phyloP scores from a whole-genome alignment of 2,888 invertebrate genomes.

The Neoscelio sp. region DNA sequence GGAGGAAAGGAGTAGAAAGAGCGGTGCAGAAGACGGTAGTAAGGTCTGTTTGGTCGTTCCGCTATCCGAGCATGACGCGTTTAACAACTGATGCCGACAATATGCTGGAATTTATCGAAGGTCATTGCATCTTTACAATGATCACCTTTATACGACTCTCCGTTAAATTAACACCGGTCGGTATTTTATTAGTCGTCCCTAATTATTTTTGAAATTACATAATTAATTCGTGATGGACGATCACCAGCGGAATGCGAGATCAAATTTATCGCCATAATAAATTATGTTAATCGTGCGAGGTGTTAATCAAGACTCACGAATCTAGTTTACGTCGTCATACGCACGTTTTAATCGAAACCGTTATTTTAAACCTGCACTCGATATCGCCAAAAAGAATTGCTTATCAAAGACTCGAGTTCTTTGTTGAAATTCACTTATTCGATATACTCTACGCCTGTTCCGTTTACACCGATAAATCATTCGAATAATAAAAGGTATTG shows the following conservation, averaged over 20 bases:
- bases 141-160: conserved; percentile 37
- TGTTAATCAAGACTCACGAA: conserved; percentile 35
- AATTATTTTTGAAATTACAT: conserved; percentile 30
- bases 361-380: conserved; percentile 2
- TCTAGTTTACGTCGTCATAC: conserved; percentile 5
- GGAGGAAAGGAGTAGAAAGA: conserved; percentile 42
- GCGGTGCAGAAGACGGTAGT: conserved; percentile 64
- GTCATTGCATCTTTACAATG: conserved; percentile 59
- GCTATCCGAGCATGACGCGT: conserved; percentile 58
- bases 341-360: conserved; percentile 44
- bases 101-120: conserved; percentile 57
- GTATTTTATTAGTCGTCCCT: conserved; percentile 27
- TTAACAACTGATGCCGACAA: conserved; percentile 64
- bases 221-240: conserved; percentile 28
- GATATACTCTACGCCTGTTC: background rate
- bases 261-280: conserved; percentile 32
- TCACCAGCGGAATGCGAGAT: conserved; percentile 21
- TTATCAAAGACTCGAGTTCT: conserved; percentile 14
- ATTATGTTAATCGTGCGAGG: conserved; percentile 47
- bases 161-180: conserved; percentile 23
- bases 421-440: conserved; percentile 31
- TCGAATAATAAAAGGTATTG: conserved; percentile 19
- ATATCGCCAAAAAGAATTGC: too few relatives aligned
- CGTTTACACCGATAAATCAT: conserved; percentile 34
- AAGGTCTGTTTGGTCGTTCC: conserved; percentile 69